Percentiles rank a stretch among this genome's conserved stretches.
Conservation (phyloP, 2,113 vertebrate genomes). For the Cheirogaleus medius region DNA sequence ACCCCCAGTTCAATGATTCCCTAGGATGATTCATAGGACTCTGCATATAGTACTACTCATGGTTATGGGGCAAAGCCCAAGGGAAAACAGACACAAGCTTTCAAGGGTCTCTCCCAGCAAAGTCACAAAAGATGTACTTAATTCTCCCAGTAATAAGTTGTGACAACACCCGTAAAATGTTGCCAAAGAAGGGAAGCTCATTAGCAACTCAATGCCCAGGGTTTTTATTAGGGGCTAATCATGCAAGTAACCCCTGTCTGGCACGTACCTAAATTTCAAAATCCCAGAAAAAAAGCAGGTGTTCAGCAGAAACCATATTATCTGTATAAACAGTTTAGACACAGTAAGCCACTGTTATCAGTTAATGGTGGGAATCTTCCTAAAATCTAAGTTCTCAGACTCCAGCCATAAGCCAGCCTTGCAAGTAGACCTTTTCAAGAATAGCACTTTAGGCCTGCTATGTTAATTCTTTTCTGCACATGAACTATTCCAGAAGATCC, state of each 20-base stretch:
- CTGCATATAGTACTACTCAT: not conserved
- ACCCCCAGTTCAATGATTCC: not conserved
- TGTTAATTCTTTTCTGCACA: not conserved
- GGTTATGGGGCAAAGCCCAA: not conserved
- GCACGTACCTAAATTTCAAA: conserved; percentile 29
- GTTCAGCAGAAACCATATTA: conserved; percentile 8
- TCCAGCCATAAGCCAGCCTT: not conserved
- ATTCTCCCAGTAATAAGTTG: not conserved
- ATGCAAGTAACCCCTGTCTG: not conserved
- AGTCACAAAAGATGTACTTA: not conserved
- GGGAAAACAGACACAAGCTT: not conserved
- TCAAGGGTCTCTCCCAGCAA: not conserved
- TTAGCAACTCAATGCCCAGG: not conserved
- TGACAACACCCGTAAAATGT: not conserved
- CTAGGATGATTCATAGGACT: not conserved
- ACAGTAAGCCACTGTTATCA: not conserved
- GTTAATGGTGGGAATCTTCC: not conserved
- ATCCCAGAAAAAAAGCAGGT: conserved; percentile 10
- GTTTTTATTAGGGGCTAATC: not conserved
- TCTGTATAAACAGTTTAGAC: not conserved
- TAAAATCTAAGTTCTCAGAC: conserved; percentile 39
- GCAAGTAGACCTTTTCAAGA: not conserved
- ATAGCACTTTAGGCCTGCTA: not conserved
- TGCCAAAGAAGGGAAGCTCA: not conserved
- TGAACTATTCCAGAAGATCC: conserved; percentile 34